phyloP scores from a whole-genome alignment of 2,113 vertebrate genomes.

The Nothoprocta pentlandii region DNA sequence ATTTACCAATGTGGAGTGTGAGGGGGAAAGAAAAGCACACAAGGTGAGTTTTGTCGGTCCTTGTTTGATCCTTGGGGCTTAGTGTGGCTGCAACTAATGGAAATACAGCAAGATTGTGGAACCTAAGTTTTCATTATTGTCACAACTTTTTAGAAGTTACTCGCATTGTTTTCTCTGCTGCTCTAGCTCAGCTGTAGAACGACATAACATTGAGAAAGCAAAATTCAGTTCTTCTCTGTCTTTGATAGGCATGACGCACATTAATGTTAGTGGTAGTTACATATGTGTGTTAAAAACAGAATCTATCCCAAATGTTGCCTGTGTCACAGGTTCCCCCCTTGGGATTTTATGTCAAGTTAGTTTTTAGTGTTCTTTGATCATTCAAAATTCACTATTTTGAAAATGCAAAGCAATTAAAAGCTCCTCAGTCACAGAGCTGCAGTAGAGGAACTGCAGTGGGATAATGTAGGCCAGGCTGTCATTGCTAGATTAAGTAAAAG shows the following conservation, averaged over 20 bases:
- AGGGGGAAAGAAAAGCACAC: not conserved
- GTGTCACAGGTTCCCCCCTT: not conserved
- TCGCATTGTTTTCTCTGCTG: not conserved
- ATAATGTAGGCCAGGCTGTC: not conserved
- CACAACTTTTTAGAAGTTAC: not conserved
- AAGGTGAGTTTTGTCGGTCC: not conserved
- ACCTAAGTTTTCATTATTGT: not conserved
- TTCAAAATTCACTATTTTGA: not conserved
- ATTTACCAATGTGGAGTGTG: not conserved
- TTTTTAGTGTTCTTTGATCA: not conserved
- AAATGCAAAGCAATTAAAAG: not conserved
- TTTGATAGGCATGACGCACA: fast-evolving
- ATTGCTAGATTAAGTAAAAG: not conserved
- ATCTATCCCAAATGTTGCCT: not conserved
- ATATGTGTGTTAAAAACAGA: not conserved
- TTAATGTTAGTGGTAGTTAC: not conserved
- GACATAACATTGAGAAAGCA: not conserved
- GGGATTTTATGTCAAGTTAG: not conserved
- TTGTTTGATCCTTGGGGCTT: not conserved
- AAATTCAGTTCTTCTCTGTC: not conserved
- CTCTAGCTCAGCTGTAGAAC: not conserved
- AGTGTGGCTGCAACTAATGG: not conserved
- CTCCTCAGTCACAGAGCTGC: not conserved
- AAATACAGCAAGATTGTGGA: not conserved
- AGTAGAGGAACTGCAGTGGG: not conserved